Percentiles rank a stretch among this genome's conserved stretches.
These are phyloP conservation scores for Myrmecophaga tridactyla DNA, from an alignment of 2,113 vertebrate species.

Conservation along the genomic window DNA sequence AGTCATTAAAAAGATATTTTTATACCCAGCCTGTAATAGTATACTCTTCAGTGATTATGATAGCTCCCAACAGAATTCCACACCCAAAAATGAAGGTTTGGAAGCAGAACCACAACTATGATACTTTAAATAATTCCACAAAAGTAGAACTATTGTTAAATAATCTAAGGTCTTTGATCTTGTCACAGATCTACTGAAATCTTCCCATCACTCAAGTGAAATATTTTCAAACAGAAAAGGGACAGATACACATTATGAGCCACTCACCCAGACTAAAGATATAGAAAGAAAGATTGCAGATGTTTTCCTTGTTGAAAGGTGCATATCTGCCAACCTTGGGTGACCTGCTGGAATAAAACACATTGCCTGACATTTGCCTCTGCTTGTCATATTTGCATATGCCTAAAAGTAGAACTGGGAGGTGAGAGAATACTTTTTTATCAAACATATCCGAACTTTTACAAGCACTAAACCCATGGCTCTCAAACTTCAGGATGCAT, in stretches of 20 bases:
- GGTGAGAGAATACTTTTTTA: neutral
- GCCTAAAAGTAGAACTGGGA: neutral
- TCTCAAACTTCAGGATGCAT: neutral
- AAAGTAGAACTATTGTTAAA: constrained; percentile 93
- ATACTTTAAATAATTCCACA: constrained; percentile 96
- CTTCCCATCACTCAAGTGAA: constrained; percentile 87
- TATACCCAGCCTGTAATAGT: constrained; percentile 91
- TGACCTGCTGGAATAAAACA: neutral
- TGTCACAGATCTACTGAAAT: constrained; percentile 87
- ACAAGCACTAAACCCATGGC: neutral
- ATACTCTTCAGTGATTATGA: constrained; percentile 90
- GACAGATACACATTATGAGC: constrained; percentile 68
- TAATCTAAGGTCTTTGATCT: constrained; percentile 90
- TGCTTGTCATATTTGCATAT: neutral
- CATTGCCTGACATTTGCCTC: neutral
- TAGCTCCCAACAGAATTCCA: constrained; percentile 92
- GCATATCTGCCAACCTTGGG: constrained; percentile 31
- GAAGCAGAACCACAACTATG: constrained; percentile 91
- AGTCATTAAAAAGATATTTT: constrained; percentile 94
- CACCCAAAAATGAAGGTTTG: constrained; percentile 87
- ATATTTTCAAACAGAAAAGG: constrained; percentile 87
- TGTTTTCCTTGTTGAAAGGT: constrained; percentile 51
- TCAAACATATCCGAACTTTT: neutral
- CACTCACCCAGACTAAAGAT: neutral
- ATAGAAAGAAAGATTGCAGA: constrained; percentile 69